Percentiles rank a stretch among this genome's conserved stretches.
Evolutionary conservation across 2,797 vertebrate species (phyloP).

Genomic region (Anguilla marmorata): DNA sequence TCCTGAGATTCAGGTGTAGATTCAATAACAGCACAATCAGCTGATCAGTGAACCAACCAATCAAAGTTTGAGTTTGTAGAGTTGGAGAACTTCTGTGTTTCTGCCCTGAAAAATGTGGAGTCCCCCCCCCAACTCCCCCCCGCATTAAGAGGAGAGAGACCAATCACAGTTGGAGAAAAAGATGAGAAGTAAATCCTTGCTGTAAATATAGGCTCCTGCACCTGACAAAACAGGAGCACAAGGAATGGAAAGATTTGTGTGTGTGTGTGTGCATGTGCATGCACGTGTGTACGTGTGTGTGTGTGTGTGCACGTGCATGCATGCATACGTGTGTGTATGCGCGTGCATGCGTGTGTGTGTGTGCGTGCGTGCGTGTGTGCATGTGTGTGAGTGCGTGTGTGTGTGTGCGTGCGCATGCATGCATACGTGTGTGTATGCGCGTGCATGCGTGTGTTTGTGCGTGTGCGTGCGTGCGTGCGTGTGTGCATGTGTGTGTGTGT

Average conservation of each 20-base stretch:
- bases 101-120: neutral
- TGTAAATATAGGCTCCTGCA: conserved; percentile 5
- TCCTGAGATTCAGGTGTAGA: neutral
- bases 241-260: neutral
- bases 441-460: neutral
- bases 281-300: neutral
- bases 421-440: neutral
- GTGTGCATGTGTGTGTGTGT: no score
- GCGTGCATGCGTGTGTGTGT: neutral
- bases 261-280: neutral
- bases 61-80: neutral
- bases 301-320: neutral
- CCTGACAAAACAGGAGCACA: conserved; percentile 15
- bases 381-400: neutral
- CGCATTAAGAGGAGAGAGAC: neutral
- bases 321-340: neutral
- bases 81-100: neutral
- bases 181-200: neutral
- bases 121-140: no score
- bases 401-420: neutral
- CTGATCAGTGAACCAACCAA: neutral
- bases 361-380: neutral
- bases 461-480: no score
- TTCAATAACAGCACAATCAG: neutral
- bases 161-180: neutral